Base-by-base conservation (phyloP, 2,888 invertebrate species). In the Gnatocerus cornutus region DNA sequence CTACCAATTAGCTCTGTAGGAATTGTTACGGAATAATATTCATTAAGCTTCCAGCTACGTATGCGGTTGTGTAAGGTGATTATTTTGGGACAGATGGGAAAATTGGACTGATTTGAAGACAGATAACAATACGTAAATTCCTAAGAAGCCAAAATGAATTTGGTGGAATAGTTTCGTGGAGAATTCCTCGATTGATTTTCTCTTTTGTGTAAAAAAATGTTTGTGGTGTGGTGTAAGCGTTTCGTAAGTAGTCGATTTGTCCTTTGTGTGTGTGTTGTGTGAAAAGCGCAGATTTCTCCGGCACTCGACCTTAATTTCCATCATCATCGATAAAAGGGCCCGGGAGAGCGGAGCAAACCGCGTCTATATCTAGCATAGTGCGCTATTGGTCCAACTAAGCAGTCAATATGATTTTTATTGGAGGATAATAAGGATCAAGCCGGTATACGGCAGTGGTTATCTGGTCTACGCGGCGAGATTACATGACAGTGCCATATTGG, bases 401-500 rank as follows among this genome's bases (percentile, higher is more conserved):
- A 69, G 61, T 73, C 68, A 73, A 71, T 72, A 59, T 62, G 76
- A 67, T 76, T 76, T 78, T 78, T 77, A 76, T 78, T 77, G 73
- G 75, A 63, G 75, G 76, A 76, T 74, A 75, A 75, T 76, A 74
- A 61, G 74, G 74, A 73, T 76, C 45, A 53, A 45, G 45, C 39
- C 8, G 13, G 52, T 56, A 29, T 21, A 62, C 30, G 39, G 63
- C 55, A 63, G 45, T 58, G 52, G 56, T 67, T 56, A 56, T 67
- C 29, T 71, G 52, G 70, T 71, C 63, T 33, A 67, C 58, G 48
- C 48, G 70, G 67, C 46, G 55, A 77, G 79, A 80, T 81, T 80
- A 81, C 77, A 78, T 78, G 79, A 80, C 80, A 80, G 76, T 77
- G 79, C 80, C 80, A 79, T 81, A 81, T 81, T 81, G 80, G 80